Evolutionary conservation across 2,113 vertebrate species (phyloP).

Genomic region (Chaetops frenatus): DNA sequence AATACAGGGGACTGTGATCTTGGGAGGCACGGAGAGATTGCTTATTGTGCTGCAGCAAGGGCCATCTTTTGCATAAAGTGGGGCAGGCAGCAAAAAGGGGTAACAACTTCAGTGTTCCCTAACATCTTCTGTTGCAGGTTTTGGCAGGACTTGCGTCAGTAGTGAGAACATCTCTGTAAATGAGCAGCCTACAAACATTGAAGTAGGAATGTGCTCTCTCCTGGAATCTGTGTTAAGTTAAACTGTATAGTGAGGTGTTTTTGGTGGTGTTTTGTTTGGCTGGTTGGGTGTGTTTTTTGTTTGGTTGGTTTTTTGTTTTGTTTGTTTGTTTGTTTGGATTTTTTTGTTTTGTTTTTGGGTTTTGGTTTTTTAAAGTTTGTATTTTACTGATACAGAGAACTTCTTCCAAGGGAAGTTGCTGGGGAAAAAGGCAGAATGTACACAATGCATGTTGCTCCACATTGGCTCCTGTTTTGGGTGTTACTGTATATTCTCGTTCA

Average conservation of each 20-base stretch:
- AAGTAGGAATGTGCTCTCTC: background rate
- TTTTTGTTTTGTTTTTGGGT: too few species aligned
- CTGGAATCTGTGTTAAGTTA: background rate
- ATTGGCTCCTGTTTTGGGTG: background rate
- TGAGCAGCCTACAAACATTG: background rate
- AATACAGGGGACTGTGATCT: background rate
- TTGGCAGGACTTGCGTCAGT: background rate
- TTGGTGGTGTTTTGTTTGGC: background rate
- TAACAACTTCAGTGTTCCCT: background rate
- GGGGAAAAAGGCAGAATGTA: background rate
- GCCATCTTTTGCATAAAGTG: background rate
- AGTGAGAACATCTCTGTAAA: background rate
- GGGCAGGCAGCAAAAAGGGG: background rate
- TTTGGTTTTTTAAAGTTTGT: background rate
- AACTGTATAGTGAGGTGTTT: background rate
- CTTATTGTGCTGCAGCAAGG: background rate
- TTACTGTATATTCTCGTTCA: background rate
- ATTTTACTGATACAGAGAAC: background rate
- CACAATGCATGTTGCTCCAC: accelerated
- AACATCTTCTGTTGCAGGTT: background rate
- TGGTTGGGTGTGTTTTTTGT: background rate
- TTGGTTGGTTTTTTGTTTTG: too few species aligned
- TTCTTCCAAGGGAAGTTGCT: background rate
- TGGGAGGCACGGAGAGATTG: accelerated
- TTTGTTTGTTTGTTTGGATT: background rate